Conservation (phyloP, 2,113 vertebrate species). For the Brienomyrus longianalis region DNA sequence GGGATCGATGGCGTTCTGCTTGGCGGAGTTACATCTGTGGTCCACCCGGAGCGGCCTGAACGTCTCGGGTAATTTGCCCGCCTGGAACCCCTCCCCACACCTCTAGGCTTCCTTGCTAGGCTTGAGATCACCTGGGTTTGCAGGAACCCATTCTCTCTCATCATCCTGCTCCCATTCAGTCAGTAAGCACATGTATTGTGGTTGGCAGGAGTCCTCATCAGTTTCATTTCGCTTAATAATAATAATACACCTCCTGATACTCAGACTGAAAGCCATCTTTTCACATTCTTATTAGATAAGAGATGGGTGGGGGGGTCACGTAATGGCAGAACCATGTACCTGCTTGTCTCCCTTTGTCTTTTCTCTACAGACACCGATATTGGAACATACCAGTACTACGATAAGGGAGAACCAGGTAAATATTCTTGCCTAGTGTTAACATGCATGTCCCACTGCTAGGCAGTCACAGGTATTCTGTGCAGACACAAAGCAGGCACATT, state of each 20-base stretch:
- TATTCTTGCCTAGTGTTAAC: constrained; percentile 4
- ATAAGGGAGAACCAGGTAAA: constrained; percentile 87
- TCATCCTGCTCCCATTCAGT: not conserved
- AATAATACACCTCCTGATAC: not conserved
- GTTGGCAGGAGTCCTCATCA: not conserved
- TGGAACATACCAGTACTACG: constrained; percentile 81
- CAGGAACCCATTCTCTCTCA: not conserved
- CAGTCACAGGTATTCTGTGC: not conserved
- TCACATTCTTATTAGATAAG: not conserved
- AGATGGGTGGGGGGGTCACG: not conserved
- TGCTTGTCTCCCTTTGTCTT: constrained; percentile 10
- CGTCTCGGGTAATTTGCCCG: constrained; percentile 71
- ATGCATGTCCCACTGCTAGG: not conserved
- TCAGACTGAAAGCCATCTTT: not conserved
- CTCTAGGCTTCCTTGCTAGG: constrained; percentile 16
- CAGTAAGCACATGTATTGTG: not conserved
- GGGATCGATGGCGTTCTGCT: constrained; percentile 86
- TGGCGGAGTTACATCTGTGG: constrained; percentile 91
- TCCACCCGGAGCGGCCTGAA: constrained; percentile 81
- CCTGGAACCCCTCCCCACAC: not conserved
- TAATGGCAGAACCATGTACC: not conserved
- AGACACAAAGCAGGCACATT: not conserved
- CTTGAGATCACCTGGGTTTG: constrained; percentile 29
- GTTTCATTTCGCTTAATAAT: not conserved
- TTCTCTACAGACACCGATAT: constrained; percentile 78